Conservation (phyloP, 2,113 vertebrate genomes). For the Tinamus guttatus region DNA sequence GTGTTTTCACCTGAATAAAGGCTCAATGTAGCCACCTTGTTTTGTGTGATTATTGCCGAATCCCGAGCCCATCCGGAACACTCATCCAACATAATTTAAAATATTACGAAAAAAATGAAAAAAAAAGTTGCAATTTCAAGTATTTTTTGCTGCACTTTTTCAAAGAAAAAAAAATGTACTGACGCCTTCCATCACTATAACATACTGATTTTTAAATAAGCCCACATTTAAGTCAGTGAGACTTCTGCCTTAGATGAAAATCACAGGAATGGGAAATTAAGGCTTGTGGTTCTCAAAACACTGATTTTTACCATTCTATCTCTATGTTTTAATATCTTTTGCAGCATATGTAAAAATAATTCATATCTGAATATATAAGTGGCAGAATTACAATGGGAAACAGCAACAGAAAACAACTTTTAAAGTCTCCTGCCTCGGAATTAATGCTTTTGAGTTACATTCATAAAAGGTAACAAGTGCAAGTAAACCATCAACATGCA, state of each 20-base stretch:
- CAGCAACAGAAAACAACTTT: not conserved
- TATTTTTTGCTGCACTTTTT: not conserved
- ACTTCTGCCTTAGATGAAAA: not conserved
- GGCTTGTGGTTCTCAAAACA: not conserved
- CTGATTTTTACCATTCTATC: not conserved
- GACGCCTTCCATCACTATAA: not conserved
- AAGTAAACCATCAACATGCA: not conserved
- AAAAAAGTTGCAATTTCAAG: not conserved
- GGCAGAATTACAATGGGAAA: not conserved
- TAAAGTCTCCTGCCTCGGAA: not conserved
- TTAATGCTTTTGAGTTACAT: not conserved
- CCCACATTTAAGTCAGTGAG: not conserved
- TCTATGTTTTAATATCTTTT: not conserved
- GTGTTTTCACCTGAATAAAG: too few species aligned
- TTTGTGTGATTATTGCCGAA: too few species aligned
- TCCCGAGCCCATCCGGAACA: too few species aligned
- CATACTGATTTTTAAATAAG: not conserved
- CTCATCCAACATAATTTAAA: not conserved
- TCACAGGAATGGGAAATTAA: not conserved
- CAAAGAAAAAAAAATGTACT: not conserved
- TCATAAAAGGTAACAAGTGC: not conserved
- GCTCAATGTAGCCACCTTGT: too few species aligned
- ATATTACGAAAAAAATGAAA: not conserved
- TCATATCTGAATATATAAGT: not conserved
- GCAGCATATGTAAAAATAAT: not conserved